Evolutionary conservation across 2,797 vertebrate species (phyloP), one percentile per base, ranked within the genome.

Genomic region (Sebastes reedi): DNA sequence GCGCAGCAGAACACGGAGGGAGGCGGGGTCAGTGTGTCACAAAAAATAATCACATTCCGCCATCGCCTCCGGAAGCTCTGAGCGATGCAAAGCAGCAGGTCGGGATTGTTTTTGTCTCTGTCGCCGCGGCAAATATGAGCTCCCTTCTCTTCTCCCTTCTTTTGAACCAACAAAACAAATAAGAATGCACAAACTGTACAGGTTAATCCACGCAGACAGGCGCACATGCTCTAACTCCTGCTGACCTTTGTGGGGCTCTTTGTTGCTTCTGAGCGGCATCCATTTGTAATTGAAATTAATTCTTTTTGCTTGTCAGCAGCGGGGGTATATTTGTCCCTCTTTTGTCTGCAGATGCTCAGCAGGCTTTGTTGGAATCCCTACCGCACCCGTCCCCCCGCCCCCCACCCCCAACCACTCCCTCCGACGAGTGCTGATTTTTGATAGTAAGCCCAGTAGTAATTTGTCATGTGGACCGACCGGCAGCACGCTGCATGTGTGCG

Each of bases 391-490:
- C 4, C 25, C 34, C 27, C 60, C 30, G 10, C 34, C 34, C 54
- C 27, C 13, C 3, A 25, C 24, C 54, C 75, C 34, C 66, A 68
- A 46, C 88, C 90, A 87, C 90, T 91, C 90, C 89, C 87, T 80
- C 77, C 25, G 39, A 82, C 87, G 66, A 87, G 83, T 79, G 81
- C 86, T 83, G 89, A 92, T 92, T 92, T 92, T 90, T 93, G 88
- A 95, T 94, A 95, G 94, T 92, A 94, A 94, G 92, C 91, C 92
- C 87, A 87, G 90, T 72, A 71, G 89, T 92, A 91, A 92, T 94
- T 91, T 94, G 92, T 95, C 92, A 88, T 91, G 90, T 90, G 90
- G 89, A 67, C 83, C 70, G 20, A 81, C 75, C 89, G 80, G 86
- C 85, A 50, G 91, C 18, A 74, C 84, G 6, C 89, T 60, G 88